Base-by-base conservation (phyloP, 2,113 vertebrate species). In the Platycercus adscitus region DNA sequence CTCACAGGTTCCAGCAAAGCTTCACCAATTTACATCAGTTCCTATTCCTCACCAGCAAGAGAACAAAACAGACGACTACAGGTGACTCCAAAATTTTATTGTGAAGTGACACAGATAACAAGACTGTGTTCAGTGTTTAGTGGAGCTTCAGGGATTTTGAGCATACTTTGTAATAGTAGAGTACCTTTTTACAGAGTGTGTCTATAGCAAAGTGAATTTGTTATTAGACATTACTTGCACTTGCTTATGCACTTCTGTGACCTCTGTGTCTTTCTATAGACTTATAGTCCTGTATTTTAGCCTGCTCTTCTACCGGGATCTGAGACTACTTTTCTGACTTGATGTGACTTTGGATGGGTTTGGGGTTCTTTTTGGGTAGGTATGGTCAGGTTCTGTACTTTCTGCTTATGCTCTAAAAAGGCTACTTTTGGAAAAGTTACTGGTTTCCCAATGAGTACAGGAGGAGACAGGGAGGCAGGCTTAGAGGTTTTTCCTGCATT, bases 21-120 rank as follows among this genome's bases (percentile, higher is more conserved):
- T 46, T 99, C 99, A 87, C 98, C 99, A n/a, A 99, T 99, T 98
- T 99, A 99, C 97, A 99, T 99, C 96, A 99, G 99, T 95, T 99
- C 99, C 44, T 99, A 99, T 89, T 98, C 99, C 70, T 99, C 99
- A 80, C 99, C 99, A 95, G 98, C 98, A 89, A 98, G 99, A 98
- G 99, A 99, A 70, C 99, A 99, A 92, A 98, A 98, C 86, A 98
- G 99, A 82, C 98, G 98, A 97, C 98, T 99, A 86, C 99, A 99
- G 99, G 99, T 99, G 94, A 99, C 95, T 72, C 33, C 75, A 73
- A 44, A 65, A 50, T 60, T 91, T 17, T 85, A 41, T 65, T 90
- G 81, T 90, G 81, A 89, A 89, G 53, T 64, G 65, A 53, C 88
- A 37, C 41, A 10, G 53, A 10, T 94, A 46, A 41, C 73, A 86